Evolutionary conservation across 2,888 invertebrate genomes (phyloP).

Genomic region (Perdita meconis): DNA sequence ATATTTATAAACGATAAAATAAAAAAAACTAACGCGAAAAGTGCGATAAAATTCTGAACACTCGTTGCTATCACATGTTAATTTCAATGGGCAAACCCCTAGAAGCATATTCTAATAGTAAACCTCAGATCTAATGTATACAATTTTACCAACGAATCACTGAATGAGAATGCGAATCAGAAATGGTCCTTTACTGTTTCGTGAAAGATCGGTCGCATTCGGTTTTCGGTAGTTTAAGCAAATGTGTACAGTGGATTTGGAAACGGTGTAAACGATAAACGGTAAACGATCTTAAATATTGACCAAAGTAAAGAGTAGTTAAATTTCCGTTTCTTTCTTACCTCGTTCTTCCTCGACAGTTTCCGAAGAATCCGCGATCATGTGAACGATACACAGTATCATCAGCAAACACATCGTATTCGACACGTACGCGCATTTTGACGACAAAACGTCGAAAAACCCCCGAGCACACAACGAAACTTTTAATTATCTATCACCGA

Average conservation of each 20-base stretch:
- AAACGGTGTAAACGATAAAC: too few relatives aligned
- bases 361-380: slow-evolving; percentile 38
- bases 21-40: too few relatives aligned
- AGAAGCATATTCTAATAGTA: background rate
- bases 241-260: background rate
- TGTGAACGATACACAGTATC: slow-evolving; percentile 46
- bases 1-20: too few relatives aligned
- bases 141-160: background rate
- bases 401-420: slow-evolving; percentile 55
- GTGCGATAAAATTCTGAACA: too few relatives aligned
- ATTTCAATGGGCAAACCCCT: too few relatives aligned
- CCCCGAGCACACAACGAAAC: slow-evolving; percentile 32
- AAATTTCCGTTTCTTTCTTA: slow-evolving; percentile 17
- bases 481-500: slow-evolving; percentile 36
- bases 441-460: slow-evolving; percentile 20
- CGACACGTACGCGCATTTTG: slow-evolving; percentile 51
- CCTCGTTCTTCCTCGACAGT: slow-evolving; percentile 47
- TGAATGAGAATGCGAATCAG: background rate
- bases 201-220: too few relatives aligned
- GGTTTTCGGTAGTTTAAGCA: background rate
- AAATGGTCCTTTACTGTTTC: too few relatives aligned
- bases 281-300: too few relatives aligned
- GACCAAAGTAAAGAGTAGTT: background rate
- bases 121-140: background rate
- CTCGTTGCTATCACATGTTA: too few relatives aligned